These are phyloP conservation scores for Herpailurus yagouaroundi DNA, from an alignment of 2,113 vertebrate species.

Conservation along the genomic window DNA sequence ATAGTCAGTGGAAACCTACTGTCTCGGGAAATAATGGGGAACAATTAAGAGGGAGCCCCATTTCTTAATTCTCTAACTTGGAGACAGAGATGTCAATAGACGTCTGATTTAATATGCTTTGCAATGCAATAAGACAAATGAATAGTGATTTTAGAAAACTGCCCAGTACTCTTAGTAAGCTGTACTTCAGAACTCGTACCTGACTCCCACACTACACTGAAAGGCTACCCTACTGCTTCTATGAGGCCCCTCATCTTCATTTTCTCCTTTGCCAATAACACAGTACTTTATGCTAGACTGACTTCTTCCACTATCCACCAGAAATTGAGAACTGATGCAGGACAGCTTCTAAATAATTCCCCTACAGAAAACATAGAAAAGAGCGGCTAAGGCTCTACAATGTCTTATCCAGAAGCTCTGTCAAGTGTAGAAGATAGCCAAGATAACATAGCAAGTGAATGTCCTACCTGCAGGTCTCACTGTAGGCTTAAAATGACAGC, in stretches of 20 bases:
- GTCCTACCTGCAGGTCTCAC: too few species aligned
- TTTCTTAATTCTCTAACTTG: not conserved
- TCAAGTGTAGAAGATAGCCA: not conserved
- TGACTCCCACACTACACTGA: not conserved
- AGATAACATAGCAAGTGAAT: not conserved
- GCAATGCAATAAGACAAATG: not conserved
- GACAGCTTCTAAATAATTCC: not conserved
- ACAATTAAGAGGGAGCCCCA: not conserved
- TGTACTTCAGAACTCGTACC: not conserved
- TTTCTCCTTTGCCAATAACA: not conserved
- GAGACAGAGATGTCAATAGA: not conserved
- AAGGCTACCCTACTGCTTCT: not conserved
- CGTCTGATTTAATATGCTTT: not conserved
- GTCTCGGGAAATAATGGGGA: not conserved
- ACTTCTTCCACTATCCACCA: not conserved
- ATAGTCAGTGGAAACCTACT: not conserved
- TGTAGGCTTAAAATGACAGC: not conserved
- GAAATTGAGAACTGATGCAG: not conserved
- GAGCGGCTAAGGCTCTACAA: not conserved
- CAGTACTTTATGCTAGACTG: not conserved
- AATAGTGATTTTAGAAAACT: not conserved
- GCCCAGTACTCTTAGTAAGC: not conserved
- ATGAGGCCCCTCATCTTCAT: not conserved
- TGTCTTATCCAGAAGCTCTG: not conserved
- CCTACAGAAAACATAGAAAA: not conserved